Conservation (phyloP, 1,140 invertebrate species). For the Drosophila equinoxialis region DNA sequence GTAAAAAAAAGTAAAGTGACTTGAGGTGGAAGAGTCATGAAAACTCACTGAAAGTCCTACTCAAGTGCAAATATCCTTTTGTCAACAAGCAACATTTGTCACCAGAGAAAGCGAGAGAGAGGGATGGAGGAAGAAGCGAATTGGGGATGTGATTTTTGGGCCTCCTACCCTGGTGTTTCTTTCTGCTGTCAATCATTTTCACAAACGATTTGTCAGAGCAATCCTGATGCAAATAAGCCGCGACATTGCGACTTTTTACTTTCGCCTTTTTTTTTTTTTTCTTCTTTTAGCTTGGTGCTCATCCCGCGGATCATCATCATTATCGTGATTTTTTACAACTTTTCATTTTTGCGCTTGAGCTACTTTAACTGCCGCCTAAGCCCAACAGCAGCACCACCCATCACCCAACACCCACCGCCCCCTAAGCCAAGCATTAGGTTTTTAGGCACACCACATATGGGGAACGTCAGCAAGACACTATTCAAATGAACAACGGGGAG, state of each 20-base stretch:
- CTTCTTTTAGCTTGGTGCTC: not conserved
- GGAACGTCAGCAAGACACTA: constrained; percentile 26
- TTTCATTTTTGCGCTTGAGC: constrained; percentile 75
- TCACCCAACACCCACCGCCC: not conserved
- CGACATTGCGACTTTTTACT: constrained; percentile 36
- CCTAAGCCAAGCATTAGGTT: constrained; percentile 16
- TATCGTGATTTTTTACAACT: constrained; percentile 77
- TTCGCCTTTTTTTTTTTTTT: no score
- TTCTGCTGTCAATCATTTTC: constrained; percentile 70
- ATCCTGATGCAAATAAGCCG: constrained; percentile 67
- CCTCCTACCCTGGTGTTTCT: constrained; percentile 31
- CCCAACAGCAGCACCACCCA: not conserved
- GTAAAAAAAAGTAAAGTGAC: constrained; percentile 19
- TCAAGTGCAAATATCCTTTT: constrained; percentile 12
- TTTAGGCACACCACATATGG: not conserved
- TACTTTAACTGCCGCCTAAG: constrained; percentile 55
- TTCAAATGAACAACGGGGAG: constrained; percentile 45
- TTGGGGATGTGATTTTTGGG: constrained; percentile 6
- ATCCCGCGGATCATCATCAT: constrained; percentile 42
- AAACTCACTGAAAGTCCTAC: constrained; percentile 1
- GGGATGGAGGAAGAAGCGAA: not conserved
- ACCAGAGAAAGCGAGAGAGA: not conserved
- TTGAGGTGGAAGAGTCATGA: not conserved
- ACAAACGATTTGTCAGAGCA: constrained; percentile 73
- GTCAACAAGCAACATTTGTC: constrained; percentile 16